A percentile compares a stretch with the other conserved stretches of the same genome.
Conservation (phyloP, 2,113 vertebrate genomes). For the Pangasianodon gigas region DNA sequence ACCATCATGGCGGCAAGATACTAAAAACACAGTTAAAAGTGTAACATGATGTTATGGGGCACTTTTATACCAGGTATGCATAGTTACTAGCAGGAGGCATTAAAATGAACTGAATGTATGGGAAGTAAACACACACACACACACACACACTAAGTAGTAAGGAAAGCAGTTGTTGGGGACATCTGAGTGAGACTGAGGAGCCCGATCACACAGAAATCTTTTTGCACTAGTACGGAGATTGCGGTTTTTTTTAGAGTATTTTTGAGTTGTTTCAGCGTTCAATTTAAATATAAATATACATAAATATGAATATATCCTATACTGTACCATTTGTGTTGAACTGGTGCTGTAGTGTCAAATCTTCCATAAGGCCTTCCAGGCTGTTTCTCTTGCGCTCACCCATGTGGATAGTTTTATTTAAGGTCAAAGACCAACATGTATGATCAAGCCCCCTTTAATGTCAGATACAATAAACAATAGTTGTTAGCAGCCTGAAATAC, state of each 20-base stretch:
- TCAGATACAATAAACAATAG: not conserved
- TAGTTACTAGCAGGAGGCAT: conserved; percentile 42
- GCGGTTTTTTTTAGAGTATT: conserved; percentile 67
- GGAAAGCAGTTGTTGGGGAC: conserved; percentile 33
- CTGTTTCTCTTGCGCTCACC: conserved; percentile 45
- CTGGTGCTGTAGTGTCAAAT: conserved; percentile 59
- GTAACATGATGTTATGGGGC: conserved; percentile 27
- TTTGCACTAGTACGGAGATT: conserved; percentile 93
- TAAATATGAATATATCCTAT: conserved; percentile 78
- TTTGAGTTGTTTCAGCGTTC: conserved; percentile 83
- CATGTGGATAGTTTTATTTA: conserved; percentile 37
- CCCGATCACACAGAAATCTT: conserved; percentile 78
- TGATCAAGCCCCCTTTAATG: conserved; percentile 12
- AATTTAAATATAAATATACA: conserved; percentile 65
- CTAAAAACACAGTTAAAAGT: conserved; percentile 23
- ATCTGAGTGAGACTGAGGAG: conserved; percentile 45
- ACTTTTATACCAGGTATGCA: conserved; percentile 45
- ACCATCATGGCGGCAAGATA: conserved; percentile 11
- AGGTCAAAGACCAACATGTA: not conserved
- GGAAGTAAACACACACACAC: conserved; percentile 17
- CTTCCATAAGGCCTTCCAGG: conserved; percentile 45
- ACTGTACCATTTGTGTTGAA: conserved; percentile 55
- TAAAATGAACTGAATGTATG: conserved; percentile 49
- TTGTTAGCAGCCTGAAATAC: conserved; percentile 13
- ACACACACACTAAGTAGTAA: not conserved